Evolutionary conservation across 2,888 invertebrate genomes (phyloP).

Genomic region (Heliconius ethilla): DNA sequence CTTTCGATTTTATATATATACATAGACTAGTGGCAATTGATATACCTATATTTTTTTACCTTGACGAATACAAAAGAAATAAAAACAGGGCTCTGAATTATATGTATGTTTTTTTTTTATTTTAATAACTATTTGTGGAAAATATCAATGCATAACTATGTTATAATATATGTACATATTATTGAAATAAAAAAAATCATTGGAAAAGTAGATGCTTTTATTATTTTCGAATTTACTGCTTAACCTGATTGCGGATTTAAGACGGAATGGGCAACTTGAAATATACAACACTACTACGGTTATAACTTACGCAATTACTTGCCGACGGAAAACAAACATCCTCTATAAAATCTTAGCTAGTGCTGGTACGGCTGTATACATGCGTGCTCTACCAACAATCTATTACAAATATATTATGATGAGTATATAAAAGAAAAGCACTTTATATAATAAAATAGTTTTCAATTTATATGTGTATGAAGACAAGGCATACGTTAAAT

Average conservation of each 20-base stretch:
- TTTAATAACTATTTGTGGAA: too few relatives aligned
- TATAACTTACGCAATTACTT: slow-evolving; percentile 33
- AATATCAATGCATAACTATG: background rate
- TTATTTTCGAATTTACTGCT: slow-evolving; percentile 8
- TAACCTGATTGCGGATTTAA: slow-evolving; percentile 16
- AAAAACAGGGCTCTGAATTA: background rate
- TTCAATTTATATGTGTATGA: too few relatives aligned
- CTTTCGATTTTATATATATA: too few relatives aligned
- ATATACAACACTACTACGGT: slow-evolving; percentile 10
- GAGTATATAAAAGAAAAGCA: too few relatives aligned
- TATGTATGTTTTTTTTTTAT: background rate
- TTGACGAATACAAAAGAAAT: background rate
- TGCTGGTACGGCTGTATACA: background rate
- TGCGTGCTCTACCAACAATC: background rate
- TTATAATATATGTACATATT: background rate
- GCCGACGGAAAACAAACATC: slow-evolving; percentile 34
- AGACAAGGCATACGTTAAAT: too few relatives aligned
- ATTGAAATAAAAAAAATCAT: background rate
- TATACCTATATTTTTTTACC: background rate
- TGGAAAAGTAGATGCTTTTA: background rate
- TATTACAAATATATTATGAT: background rate
- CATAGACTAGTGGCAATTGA: slow-evolving; percentile 4
- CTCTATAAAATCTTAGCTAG: slow-evolving; percentile 26
- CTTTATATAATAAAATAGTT: too few relatives aligned
- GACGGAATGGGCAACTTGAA: slow-evolving; percentile 29